phyloP scores from a whole-genome alignment of 2,113 vertebrate species.

The Sitta europaea region DNA sequence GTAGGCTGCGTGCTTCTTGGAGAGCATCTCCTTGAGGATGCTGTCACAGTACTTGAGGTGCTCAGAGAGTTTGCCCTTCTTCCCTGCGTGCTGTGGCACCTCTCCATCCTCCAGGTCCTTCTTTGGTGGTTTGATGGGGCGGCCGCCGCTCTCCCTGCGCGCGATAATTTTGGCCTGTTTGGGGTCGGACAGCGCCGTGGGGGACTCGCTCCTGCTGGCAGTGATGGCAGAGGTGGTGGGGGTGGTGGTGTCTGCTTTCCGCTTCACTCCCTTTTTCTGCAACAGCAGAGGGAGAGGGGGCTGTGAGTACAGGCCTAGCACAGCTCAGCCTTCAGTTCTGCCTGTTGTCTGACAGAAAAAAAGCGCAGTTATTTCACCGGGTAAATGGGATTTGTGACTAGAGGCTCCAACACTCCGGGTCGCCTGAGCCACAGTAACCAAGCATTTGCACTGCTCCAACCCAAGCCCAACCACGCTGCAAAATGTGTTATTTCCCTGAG shows the following conservation, averaged over 20 bases:
- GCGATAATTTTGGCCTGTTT: slow-evolving; percentile 84
- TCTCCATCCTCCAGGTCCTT: slow-evolving; percentile 81
- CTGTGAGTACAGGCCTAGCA: rapidly evolving
- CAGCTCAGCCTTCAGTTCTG: background rate
- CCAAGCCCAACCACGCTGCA: background rate
- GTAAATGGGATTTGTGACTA: background rate
- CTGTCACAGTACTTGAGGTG: slow-evolving; percentile 88
- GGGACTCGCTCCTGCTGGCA: slow-evolving; percentile 75
- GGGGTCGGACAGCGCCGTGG: slow-evolving; percentile 73
- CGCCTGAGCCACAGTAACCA: slow-evolving; percentile 49
- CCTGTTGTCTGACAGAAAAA: background rate
- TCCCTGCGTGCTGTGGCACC: slow-evolving; percentile 68
- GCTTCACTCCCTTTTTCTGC: slow-evolving; percentile 96
- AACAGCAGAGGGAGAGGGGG: background rate
- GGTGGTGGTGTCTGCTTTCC: slow-evolving; percentile 95
- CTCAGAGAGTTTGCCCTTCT: slow-evolving; percentile 77
- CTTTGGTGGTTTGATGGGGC: slow-evolving; percentile 84
- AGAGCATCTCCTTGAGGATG: slow-evolving; percentile 93
- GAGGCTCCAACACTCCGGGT: background rate
- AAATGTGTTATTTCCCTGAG: background rate
- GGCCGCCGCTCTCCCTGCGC: slow-evolving; percentile 76
- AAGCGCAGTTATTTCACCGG: background rate
- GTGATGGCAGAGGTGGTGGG: slow-evolving; percentile 92
- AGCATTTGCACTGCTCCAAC: background rate
- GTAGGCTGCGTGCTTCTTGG: slow-evolving; percentile 87